Base-by-base conservation (phyloP, 2,113 vertebrate genomes). In the Riparia riparia region DNA sequence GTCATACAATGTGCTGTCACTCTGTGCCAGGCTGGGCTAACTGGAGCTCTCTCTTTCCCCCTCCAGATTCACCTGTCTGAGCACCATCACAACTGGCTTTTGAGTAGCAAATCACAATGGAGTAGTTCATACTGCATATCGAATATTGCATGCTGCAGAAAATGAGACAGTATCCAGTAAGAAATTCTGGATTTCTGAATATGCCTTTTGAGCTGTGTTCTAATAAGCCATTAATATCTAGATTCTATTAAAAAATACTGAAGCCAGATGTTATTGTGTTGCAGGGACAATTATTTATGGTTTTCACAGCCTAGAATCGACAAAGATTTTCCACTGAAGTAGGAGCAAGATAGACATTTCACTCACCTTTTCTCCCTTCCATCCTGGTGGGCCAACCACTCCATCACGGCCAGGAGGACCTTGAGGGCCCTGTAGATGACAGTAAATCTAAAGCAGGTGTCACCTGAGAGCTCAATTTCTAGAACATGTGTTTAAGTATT, bases 351-450 rank as follows among this genome's bases (percentile, higher is more conserved):
- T 25, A 37, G 42, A 42, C 4, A 3, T 69, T 39, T 57, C 53
- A 81, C 74, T 12, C 96, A 99, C 99, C 98, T 98, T 98, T 71
- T 98, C 98, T 77, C 99, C 99, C 60, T 98, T 98, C 56, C 37
- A 90, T 37, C 99, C 99, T 12, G 95, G 96, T 90, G 93, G 78
- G 22, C 99, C 99, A 12, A 92, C 85, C 47, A 96, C 85, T 39
- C 99, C 99, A 70, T 98, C 97, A 84, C 53, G 95, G 61, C 99
- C 99, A 96, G 98, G 97, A 31, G 93, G 86, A 81, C 99, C 98
- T 57, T 96, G 95, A 3, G 97, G 97, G 82, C 98, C 99, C 99
- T 99, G 94, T 22, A 39, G 68, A 95, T 45, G 44, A 85, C 0
- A 89, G 24, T 6, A 89, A 66, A 80, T 45, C 9, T 95, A 74